Base-by-base conservation (phyloP, 2,113 vertebrate species). In the Ranitomeya variabilis region DNA sequence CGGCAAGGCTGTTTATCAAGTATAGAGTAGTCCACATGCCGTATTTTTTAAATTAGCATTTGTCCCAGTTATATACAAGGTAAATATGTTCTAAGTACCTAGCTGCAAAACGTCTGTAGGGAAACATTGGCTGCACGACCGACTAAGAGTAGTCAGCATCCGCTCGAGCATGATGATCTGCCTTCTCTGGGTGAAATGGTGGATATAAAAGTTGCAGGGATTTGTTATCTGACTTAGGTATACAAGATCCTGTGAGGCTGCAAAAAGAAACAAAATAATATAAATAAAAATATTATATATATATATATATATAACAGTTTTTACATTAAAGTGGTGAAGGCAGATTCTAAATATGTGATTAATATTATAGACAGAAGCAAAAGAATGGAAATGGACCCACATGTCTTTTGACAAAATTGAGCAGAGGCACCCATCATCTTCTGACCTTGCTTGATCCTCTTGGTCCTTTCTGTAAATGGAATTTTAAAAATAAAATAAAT, bases 191-290 rank as follows among this genome's bases (percentile, higher is more conserved):
- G 94, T 91, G 73, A 95, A 91, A 60, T 94, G 96, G n/a, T 87
- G 94, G 81, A 99, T 21, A 11, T 97, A 99, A 93, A 99, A 99
- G 90, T 97, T 95, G 91, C 93, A 96, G 6, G 98, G 98, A 92
- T 95, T 96, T 93, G 96, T 90, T 64, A 99, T 91, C 51, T 96
- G 95, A 79, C 93, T 96, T 64, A 98, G 94, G 16, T 96, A 91
- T 91, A 98, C 97, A 86, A 95, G 94, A 83, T 95, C 95, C 89
- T 92, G 84, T 51, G 90, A 91, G 90, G 80, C 94, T 95, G 85
- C 51, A 83, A 89, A 79, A 21, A 90, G 21, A 91, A 88, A 60
- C 13, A 54, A 77, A 21, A 52, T 31, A 31, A 45, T 45, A n/a
- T n/a, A n/a, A n/a, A n/a, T n/a, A n/a, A n/a, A n/a, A n/a, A n/a